These are phyloP conservation scores for Agapornis roseicollis DNA, from an alignment of 2,113 vertebrate species.

Conservation along the genomic window DNA sequence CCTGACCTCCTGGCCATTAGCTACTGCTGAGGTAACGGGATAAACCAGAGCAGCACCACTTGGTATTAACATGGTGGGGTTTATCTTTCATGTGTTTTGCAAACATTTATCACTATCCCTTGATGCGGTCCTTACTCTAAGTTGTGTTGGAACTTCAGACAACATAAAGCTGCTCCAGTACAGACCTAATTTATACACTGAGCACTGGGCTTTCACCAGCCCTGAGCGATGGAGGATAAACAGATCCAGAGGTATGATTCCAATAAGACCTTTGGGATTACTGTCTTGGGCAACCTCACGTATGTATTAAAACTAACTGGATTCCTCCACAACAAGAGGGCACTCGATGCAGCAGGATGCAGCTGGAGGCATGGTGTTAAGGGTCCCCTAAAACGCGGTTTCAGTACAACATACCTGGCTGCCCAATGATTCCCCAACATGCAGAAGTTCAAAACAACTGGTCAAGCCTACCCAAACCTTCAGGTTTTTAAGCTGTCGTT, in stretches of 20 bases:
- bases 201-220: rapidly evolving
- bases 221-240: rapidly evolving
- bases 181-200: rapidly evolving
- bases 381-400: not conserved
- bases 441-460: not conserved
- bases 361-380: not conserved
- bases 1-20: not conserved
- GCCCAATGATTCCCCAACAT: rapidly evolving
- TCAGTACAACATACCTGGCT: not conserved
- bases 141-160: not conserved
- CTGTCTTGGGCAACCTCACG: not conserved
- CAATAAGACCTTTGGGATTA: not conserved
- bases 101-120: not conserved
- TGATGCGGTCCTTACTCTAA: not conserved
- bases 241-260: not conserved
- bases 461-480: not conserved
- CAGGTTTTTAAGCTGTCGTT: not conserved
- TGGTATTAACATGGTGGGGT: not conserved
- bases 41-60: not conserved
- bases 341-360: rapidly evolving
- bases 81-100: not conserved
- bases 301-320: not conserved
- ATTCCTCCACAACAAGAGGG: not conserved
- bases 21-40: rapidly evolving
- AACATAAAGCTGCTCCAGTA: not conserved